phyloP scores from a whole-genome alignment of 2,888 invertebrate species.

The Sympetrum striolatum region DNA sequence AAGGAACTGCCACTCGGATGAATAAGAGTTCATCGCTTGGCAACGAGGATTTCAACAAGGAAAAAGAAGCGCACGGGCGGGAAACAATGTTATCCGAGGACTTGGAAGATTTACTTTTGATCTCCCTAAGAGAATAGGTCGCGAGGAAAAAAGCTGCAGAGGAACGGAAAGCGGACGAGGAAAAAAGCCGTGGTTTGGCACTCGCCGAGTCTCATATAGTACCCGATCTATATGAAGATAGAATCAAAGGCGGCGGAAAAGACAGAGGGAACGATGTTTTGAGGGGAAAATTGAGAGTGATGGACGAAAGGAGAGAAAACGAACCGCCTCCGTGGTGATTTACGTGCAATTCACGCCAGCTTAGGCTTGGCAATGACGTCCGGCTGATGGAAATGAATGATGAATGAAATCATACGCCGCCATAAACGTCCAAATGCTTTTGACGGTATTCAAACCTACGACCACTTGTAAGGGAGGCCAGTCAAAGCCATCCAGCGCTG shows the following conservation, averaged over 20 bases:
- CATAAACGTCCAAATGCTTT: constrained; percentile 29
- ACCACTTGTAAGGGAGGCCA: neutral
- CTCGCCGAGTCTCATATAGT: too few species aligned
- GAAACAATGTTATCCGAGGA: too few species aligned
- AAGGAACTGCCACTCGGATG: too few species aligned
- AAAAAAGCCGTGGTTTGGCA: neutral
- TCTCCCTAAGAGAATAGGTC: neutral
- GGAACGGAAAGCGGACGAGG: neutral
- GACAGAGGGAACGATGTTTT: neutral
- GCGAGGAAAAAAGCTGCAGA: neutral
- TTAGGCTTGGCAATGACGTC: constrained; percentile 27
- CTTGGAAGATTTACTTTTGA: too few species aligned
- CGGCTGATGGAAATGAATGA: constrained; percentile 24
- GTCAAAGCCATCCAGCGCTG: neutral
- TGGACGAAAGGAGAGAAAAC: neutral
- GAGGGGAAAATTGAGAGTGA: neutral
- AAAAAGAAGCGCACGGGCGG: too few species aligned
- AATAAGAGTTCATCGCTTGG: too few species aligned
- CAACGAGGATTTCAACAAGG: too few species aligned
- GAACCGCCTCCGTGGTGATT: neutral
- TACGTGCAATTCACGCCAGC: constrained; percentile 24
- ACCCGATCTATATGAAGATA: neutral
- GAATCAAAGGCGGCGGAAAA: neutral
- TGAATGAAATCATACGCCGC: constrained; percentile 20
- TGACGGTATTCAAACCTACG: neutral